Evolutionary conservation across 2,888 invertebrate species (phyloP).

Genomic region (Nephrotoma flavescens): DNA sequence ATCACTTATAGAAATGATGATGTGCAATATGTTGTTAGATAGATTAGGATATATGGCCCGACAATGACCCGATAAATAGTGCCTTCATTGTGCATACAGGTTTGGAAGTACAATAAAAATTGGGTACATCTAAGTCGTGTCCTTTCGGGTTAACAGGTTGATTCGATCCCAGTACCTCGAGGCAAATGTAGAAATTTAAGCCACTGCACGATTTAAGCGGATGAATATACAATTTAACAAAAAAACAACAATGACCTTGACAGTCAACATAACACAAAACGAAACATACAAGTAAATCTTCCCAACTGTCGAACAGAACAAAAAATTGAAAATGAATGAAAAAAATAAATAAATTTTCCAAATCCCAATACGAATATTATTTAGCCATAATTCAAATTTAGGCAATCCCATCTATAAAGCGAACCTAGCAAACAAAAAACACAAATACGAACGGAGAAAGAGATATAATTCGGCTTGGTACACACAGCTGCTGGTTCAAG

Average conservation of each 20-base stretch:
- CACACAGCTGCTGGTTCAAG: constrained; percentile 2
- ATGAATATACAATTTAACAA: too few species aligned
- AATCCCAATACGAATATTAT: background rate
- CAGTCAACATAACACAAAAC: background rate
- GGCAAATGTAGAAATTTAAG: too few species aligned
- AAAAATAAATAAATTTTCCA: background rate
- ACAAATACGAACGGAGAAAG: background rate
- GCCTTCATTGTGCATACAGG: too few species aligned
- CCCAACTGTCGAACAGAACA: background rate
- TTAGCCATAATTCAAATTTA: background rate
- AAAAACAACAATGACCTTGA: background rate
- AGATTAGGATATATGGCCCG: too few species aligned
- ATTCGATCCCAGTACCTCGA: too few species aligned
- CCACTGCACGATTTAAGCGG: too few species aligned
- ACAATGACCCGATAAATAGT: too few species aligned
- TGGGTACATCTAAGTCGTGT: too few species aligned
- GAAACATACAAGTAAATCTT: background rate
- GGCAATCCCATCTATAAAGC: background rate
- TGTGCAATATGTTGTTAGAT: too few species aligned
- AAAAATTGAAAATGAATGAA: background rate
- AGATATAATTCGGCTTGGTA: background rate
- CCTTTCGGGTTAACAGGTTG: too few species aligned
- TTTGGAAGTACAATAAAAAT: too few species aligned
- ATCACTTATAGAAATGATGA: too few species aligned
- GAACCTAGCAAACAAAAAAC: background rate